These are phyloP conservation scores for Corythornis leucogaster DNA, from an alignment of 2,797 vertebrate genomes.

Conservation along the genomic window DNA sequence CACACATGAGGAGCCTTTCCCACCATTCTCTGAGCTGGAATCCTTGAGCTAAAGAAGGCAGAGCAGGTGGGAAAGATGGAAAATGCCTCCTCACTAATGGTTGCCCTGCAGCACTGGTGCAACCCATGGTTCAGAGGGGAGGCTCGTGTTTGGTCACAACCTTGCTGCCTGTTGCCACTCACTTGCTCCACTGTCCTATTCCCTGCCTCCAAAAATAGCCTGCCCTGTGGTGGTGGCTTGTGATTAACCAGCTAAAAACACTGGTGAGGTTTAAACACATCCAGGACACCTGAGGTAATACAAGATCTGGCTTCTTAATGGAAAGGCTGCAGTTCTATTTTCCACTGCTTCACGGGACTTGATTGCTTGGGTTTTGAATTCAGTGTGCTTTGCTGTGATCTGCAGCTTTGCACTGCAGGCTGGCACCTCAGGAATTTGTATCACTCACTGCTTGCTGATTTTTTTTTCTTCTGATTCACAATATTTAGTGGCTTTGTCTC, in stretches of 20 bases:
- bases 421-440: slow-evolving; percentile 19
- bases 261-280: slow-evolving; percentile 73
- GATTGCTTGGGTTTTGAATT: slow-evolving; percentile 49
- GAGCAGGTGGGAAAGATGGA: slow-evolving; percentile 62
- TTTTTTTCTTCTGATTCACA: background rate
- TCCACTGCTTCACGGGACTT: slow-evolving; percentile 77
- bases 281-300: slow-evolving; percentile 74
- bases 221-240: slow-evolving; percentile 68
- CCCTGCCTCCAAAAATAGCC: slow-evolving; percentile 78
- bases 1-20: background rate
- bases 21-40: background rate
- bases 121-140: slow-evolving; percentile 17
- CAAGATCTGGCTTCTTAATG: slow-evolving; percentile 72
- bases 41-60: slow-evolving; percentile 53
- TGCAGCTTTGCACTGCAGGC: background rate
- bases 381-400: slow-evolving; percentile 5
- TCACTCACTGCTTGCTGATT: background rate
- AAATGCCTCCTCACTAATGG: slow-evolving; percentile 32
- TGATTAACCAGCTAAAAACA: slow-evolving; percentile 82
- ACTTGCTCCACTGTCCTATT: slow-evolving; percentile 62
- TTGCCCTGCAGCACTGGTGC: slow-evolving; percentile 34
- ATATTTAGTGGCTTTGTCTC: background rate
- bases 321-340: slow-evolving; percentile 83
- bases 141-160: slow-evolving; percentile 80
- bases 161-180: slow-evolving; percentile 75